Evolutionary conservation across 2,113 vertebrate species (phyloP).

Genomic region (Pterophyllum scalare): DNA sequence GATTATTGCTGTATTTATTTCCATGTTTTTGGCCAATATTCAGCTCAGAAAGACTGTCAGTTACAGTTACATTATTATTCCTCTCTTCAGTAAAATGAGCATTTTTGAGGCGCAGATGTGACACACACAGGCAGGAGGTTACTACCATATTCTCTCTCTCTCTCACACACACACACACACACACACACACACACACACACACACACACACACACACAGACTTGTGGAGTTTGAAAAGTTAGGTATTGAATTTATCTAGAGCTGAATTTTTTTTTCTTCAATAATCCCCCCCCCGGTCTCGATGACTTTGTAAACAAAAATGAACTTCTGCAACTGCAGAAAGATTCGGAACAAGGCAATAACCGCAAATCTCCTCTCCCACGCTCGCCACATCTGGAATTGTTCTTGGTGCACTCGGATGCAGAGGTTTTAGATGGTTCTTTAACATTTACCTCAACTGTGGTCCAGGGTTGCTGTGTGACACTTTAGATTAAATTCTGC

Average conservation of each 20-base stretch:
- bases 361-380: constrained; percentile 26
- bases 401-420: constrained; percentile 22
- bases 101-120: constrained; percentile 1
- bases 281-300: constrained; percentile 31
- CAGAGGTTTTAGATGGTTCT: constrained; percentile 50
- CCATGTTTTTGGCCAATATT: constrained; percentile 50
- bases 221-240: constrained; percentile 16
- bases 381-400: constrained; percentile 60
- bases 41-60: constrained; percentile 35
- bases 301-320: constrained; percentile 58
- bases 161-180: background rate
- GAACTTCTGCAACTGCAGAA: constrained; percentile 13
- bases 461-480: constrained; percentile 53
- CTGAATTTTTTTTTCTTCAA: background rate
- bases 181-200: constrained; percentile 1
- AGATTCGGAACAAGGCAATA: constrained; percentile 8
- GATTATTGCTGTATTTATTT: constrained; percentile 55
- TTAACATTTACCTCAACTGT: constrained; percentile 47
- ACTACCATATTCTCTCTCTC: background rate
- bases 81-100: background rate
- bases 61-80: constrained; percentile 44
- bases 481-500: constrained; percentile 67
- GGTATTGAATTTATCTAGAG: constrained; percentile 41
- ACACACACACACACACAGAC: background rate
- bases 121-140: constrained; percentile 41